Base-by-base conservation (phyloP, 2,888 invertebrate species). In the Rugalucina vietnamica region DNA sequence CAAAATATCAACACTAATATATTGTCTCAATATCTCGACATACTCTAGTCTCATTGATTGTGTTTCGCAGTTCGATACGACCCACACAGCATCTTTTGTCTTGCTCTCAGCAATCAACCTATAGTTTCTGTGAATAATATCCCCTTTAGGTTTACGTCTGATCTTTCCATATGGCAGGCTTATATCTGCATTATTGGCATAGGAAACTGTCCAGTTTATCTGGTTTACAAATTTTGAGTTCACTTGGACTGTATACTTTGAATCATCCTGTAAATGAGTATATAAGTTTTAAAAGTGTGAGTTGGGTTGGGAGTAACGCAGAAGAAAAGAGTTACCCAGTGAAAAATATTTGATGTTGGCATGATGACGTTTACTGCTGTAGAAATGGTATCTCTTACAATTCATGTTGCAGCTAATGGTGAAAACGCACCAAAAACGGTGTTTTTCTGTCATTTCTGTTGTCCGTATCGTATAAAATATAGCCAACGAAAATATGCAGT, bases 201-300 rank as follows among this genome's bases (percentile, higher is more conserved):
- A 82, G 14, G 82, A 39, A 71, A 82, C 57, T 10, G 79, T 82
- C 79, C 75, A 79, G 34, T 75, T 54, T n/a, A n/a, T n/a, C n/a
- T n/a, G n/a, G n/a, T n/a, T n/a, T n/a, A n/a, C 21, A 12, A 32
- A 65, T 34, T 2, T 34, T 34, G 4, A n/a, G 34, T 21, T 65
- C 12, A 18, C 34, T 34, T 12, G 1, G 4, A 14, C 34, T 32
- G 4, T 21, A 65, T 34, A 18, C 18, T 34, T 32, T 34, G 21
- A 34, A 27, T 34, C 34, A 34, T 34, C 65, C 34, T 18, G 65
- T 34, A 34, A 34, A 65, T 3, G 65, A 65, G 18, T 34, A 34
- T 32, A 34, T 65, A 18, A n/a, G n/a, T n/a, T n/a, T n/a, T n/a
- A n/a, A n/a, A n/a, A n/a, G n/a, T n/a, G n/a, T n/a, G n/a, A n/a